Conservation (phyloP, 1,140 invertebrate genomes). For the Anoplophora glabripennis region DNA sequence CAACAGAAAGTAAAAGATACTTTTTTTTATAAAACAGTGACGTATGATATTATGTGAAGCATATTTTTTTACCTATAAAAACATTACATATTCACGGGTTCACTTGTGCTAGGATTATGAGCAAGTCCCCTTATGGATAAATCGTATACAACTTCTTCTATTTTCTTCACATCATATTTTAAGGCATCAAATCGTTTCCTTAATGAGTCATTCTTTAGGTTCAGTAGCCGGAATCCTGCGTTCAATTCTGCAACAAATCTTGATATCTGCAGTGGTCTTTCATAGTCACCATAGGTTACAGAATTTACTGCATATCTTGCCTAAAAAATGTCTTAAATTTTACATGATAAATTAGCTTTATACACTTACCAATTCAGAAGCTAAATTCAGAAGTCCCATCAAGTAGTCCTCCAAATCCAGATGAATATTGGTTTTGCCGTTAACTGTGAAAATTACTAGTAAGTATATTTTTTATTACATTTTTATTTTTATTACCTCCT, state of each 20-base stretch:
- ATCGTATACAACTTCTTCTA: constrained; percentile 94
- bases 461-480: neutral
- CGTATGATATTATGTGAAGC: too few species aligned
- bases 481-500: constrained; percentile 59
- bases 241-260: constrained; percentile 84
- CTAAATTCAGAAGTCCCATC: constrained; percentile 75
- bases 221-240: constrained; percentile 82
- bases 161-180: constrained; percentile 93
- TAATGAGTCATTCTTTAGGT: constrained; percentile 87
- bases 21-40: too few species aligned
- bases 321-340: constrained; percentile 48
- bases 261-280: constrained; percentile 76
- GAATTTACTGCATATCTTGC: constrained; percentile 82
- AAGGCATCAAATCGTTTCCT: constrained; percentile 85
- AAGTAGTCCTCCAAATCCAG: constrained; percentile 89
- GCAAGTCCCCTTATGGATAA: constrained; percentile 80
- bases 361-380: constrained; percentile 73
- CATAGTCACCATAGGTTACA: constrained; percentile 82
- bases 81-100: neutral
- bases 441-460: constrained; percentile 40
- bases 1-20: too few species aligned
- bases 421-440: constrained; percentile 71
- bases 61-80: neutral
- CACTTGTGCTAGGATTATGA: constrained; percentile 33
- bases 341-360: neutral